Conservation (phyloP, 2,113 vertebrate genomes). For the Falcunculus frontatus region DNA sequence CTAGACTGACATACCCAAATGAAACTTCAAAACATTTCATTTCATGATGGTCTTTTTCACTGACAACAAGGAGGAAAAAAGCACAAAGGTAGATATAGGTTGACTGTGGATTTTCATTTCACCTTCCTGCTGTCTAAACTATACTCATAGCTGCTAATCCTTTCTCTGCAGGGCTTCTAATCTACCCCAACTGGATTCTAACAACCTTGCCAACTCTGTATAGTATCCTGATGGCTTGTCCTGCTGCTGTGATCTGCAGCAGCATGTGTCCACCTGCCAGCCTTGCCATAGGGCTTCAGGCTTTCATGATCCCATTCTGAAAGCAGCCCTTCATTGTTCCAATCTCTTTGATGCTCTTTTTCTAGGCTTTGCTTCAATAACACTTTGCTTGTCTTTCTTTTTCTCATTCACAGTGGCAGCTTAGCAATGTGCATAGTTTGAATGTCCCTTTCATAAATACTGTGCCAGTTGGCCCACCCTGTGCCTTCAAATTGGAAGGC, state of each 20-base stretch:
- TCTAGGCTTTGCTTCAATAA: constrained; percentile 33
- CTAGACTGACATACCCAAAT: background rate
- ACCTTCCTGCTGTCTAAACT: background rate
- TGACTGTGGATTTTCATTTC: background rate
- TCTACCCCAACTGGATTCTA: constrained; percentile 39
- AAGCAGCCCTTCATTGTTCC: background rate
- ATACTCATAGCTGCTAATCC: constrained; percentile 16
- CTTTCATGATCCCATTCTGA: background rate
- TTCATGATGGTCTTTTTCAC: background rate
- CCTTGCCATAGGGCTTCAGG: constrained; percentile 30
- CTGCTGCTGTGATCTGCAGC: constrained; percentile 28
- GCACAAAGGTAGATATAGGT: background rate
- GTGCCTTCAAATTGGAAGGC: constrained; percentile 3
- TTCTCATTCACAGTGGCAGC: constrained; percentile 20
- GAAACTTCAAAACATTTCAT: background rate
- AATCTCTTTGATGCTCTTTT: constrained; percentile 32
- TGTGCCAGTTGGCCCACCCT: constrained; percentile 1
- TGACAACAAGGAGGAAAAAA: background rate
- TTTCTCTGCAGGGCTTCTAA: constrained; percentile 28
- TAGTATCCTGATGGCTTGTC: constrained; percentile 4
- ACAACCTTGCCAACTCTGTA: constrained; percentile 18
- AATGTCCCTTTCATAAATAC: constrained; percentile 5
- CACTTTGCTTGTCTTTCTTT: constrained; percentile 8
- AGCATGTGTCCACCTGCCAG: constrained; percentile 16
- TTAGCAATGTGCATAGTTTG: background rate